Conservation (phyloP, 2,113 vertebrate genomes). For the Pogonocichla stellata region DNA sequence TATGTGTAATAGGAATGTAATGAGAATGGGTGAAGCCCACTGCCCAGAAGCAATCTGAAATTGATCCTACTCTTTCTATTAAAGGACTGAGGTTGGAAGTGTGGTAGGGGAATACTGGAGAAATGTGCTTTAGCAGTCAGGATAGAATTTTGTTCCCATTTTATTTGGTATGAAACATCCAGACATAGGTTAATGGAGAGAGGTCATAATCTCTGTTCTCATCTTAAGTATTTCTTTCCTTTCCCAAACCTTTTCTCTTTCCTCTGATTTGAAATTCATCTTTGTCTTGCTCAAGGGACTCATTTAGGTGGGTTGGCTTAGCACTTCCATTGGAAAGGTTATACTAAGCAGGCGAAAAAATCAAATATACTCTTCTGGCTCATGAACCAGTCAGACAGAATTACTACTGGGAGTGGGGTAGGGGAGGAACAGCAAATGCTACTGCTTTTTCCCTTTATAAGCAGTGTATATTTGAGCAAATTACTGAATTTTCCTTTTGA, state of each 20-base stretch:
- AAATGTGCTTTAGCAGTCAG: neutral
- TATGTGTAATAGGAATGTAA: neutral
- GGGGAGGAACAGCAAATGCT: neutral
- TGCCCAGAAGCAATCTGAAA: neutral
- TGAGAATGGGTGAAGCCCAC: neutral
- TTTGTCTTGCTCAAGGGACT: neutral
- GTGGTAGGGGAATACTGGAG: neutral
- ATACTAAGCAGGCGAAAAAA: neutral
- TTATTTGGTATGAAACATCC: neutral
- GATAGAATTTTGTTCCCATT: neutral
- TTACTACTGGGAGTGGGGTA: neutral
- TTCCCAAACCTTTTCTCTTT: neutral
- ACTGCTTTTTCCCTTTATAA: neutral
- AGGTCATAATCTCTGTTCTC: neutral
- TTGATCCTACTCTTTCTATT: neutral
- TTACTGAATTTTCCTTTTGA: neutral
- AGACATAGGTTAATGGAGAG: neutral
- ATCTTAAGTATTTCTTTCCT: neutral
- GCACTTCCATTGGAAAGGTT: neutral
- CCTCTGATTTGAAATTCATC: neutral
- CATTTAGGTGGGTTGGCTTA: neutral
- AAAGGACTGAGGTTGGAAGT: neutral
- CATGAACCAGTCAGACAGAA: neutral
- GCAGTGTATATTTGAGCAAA: neutral
- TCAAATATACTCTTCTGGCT: neutral